These are phyloP conservation scores for Steinernema feltiae DNA, from an alignment of 1,140 invertebrate genomes.

Conservation along the genomic window DNA sequence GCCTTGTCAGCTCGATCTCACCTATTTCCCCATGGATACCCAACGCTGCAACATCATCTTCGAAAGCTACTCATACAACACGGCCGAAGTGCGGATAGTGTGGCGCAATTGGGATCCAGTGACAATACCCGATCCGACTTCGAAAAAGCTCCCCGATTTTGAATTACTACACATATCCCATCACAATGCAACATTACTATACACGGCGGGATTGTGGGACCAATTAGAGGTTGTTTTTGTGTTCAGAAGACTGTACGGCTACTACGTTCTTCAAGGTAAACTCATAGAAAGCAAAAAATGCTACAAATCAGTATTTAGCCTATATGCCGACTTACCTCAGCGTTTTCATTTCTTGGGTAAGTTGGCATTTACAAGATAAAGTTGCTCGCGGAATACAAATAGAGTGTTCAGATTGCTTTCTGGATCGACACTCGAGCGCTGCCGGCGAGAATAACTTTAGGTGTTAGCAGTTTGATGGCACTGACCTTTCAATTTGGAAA, in stretches of 20 bases:
- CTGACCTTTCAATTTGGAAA: constrained; percentile 57
- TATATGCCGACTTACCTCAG: constrained; percentile 48
- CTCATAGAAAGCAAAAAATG: not conserved
- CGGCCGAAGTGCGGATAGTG: constrained; percentile 54
- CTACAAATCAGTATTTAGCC: constrained; percentile 26
- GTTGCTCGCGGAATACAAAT: not conserved
- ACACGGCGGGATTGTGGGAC: constrained; percentile 55
- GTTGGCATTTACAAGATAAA: too few relatives aligned
- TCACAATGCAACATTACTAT: constrained; percentile 46
- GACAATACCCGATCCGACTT: constrained; percentile 52
- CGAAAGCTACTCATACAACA: constrained; percentile 56
- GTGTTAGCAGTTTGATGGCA: constrained; percentile 46
- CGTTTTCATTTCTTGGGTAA: constrained; percentile 38
- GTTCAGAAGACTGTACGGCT: constrained; percentile 53
- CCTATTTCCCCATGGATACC: constrained; percentile 47
- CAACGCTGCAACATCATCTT: constrained; percentile 55
- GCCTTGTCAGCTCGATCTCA: constrained; percentile 51
- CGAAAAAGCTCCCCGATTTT: constrained; percentile 55
- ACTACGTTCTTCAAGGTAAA: constrained; percentile 51
- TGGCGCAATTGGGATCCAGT: constrained; percentile 56
- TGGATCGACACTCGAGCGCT: constrained; percentile 57
- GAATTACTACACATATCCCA: constrained; percentile 47
- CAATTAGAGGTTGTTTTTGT: constrained; percentile 54
- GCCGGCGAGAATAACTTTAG: constrained; percentile 55
- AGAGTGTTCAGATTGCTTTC: constrained; percentile 49